Evolutionary conservation across 35 echinoderm and acorn worm species (phyloP).

Genomic region (Acanthaster planci): DNA sequence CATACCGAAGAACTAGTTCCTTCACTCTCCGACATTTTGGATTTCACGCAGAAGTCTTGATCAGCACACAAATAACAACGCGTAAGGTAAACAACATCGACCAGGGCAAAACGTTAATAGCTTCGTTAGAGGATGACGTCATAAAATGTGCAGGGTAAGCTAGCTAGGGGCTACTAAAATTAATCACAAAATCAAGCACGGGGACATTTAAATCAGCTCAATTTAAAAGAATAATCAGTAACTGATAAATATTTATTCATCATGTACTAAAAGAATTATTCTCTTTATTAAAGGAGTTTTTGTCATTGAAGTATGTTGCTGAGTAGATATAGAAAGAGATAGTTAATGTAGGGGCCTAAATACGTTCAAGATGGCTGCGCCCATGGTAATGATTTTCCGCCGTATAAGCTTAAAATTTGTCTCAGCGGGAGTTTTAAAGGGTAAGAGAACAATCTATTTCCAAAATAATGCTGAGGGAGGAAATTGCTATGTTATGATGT

Average conservation of each 20-base stretch:
- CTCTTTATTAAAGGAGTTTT: neutral
- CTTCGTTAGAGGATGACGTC: too few relatives aligned
- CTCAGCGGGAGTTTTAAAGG: neutral
- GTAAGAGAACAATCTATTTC: neutral
- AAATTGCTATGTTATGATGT: neutral
- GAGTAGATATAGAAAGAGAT: neutral
- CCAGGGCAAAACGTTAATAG: too few relatives aligned
- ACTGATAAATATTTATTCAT: neutral
- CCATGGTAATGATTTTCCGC: neutral
- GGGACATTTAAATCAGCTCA: neutral
- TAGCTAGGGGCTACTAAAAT: too few relatives aligned
- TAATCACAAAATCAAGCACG: neutral
- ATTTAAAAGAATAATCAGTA: neutral
- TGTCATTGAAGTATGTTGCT: neutral
- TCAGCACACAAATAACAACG: neutral
- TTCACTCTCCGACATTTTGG: conserved; percentile 12
- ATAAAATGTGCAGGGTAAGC: too few relatives aligned
- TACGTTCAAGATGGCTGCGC: conserved; percentile 10
- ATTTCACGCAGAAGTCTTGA: neutral
- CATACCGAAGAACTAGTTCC: conserved; percentile 3
- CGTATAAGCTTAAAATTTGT: neutral
- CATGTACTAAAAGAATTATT: neutral
- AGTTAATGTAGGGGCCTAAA: neutral
- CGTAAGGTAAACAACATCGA: neutral
- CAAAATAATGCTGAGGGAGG: neutral